A percentile compares a stretch with the other conserved stretches of the same genome.
phyloP scores from a whole-genome alignment of 1,140 invertebrate genomes.

The Lepidurus apus region DNA sequence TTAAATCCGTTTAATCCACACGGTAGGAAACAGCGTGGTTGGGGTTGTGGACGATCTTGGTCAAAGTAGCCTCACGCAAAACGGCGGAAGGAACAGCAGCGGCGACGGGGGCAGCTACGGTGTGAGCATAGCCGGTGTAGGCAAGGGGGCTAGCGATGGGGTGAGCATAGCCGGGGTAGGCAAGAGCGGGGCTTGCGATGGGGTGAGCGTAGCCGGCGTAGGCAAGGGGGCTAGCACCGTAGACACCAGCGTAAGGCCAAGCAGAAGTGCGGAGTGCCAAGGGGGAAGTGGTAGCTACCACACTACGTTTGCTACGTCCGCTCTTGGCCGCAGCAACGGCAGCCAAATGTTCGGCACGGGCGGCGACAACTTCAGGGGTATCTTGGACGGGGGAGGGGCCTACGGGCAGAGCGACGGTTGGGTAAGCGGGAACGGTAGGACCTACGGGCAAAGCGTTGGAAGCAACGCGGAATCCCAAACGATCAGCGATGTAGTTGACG shows the following conservation, averaged over 20 bases:
- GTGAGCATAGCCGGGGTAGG: constrained; percentile 24
- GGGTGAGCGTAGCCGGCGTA: constrained; percentile 3
- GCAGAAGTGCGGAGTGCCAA: neutral
- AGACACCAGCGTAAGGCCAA: neutral
- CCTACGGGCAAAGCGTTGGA: constrained; percentile 39
- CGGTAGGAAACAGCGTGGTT: constrained; percentile 46
- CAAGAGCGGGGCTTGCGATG: neutral
- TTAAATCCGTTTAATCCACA: constrained; percentile 40
- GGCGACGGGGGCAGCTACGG: constrained; percentile 36
- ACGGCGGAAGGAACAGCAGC: constrained; percentile 39
- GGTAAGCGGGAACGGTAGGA: constrained; percentile 39
- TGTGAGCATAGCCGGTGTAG: constrained; percentile 29
- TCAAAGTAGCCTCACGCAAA: constrained; percentile 44
- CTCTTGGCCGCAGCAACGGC: constrained; percentile 31
- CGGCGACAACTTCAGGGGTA: constrained; percentile 29
- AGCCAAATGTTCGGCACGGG: constrained; percentile 31
- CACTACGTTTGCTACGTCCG: constrained; percentile 41
- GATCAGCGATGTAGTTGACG: constrained; percentile 44
- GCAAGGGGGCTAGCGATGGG: constrained; percentile 25
- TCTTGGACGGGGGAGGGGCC: constrained; percentile 23
- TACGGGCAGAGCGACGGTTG: constrained; percentile 24
- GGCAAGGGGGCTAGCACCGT: neutral
- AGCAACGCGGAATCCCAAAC: constrained; percentile 37
- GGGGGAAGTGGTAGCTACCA: neutral
- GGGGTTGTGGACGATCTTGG: constrained; percentile 45